Evolutionary conservation across 2,888 invertebrate species (phyloP).

Genomic region (Cerastis rubricosa): DNA sequence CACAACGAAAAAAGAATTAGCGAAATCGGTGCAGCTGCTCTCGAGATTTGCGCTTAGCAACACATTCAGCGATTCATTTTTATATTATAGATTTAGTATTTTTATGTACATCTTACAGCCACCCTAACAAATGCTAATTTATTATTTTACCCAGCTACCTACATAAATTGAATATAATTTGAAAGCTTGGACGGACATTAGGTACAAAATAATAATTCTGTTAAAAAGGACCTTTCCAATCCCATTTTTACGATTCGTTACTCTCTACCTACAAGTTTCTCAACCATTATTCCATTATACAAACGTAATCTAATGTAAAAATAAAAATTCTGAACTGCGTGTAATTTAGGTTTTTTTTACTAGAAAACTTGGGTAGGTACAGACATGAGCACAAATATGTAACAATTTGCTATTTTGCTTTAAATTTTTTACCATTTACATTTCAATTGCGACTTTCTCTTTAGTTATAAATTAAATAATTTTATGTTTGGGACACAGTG

Average conservation of each 20-base stretch:
- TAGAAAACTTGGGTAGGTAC: slow-evolving; percentile 32
- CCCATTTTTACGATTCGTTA: slow-evolving; percentile 58
- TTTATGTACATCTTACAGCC: neutral
- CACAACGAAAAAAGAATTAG: too few relatives aligned
- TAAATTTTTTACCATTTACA: neutral
- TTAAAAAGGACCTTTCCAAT: slow-evolving; percentile 38
- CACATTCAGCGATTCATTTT: too few relatives aligned
- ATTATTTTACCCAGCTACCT: neutral
- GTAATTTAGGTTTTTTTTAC: slow-evolving; percentile 49
- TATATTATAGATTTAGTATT: too few relatives aligned
- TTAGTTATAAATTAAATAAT: neutral
- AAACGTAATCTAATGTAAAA: slow-evolving; percentile 55
- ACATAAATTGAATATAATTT: slow-evolving; percentile 9
- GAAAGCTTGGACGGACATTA: slow-evolving; percentile 2
- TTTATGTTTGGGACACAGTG: neutral
- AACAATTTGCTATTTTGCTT: neutral
- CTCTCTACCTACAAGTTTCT: slow-evolving; percentile 42
- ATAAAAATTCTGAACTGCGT: slow-evolving; percentile 44
- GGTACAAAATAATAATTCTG: slow-evolving; percentile 31
- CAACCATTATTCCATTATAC: slow-evolving; percentile 40
- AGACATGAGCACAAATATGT: neutral
- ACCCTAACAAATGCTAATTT: slow-evolving; percentile 1
- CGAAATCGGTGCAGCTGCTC: too few relatives aligned
- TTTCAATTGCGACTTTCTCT: neutral
- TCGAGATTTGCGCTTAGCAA: too few relatives aligned